Base-by-base conservation (phyloP, 2,888 invertebrate genomes). In the Idaea biselata region DNA sequence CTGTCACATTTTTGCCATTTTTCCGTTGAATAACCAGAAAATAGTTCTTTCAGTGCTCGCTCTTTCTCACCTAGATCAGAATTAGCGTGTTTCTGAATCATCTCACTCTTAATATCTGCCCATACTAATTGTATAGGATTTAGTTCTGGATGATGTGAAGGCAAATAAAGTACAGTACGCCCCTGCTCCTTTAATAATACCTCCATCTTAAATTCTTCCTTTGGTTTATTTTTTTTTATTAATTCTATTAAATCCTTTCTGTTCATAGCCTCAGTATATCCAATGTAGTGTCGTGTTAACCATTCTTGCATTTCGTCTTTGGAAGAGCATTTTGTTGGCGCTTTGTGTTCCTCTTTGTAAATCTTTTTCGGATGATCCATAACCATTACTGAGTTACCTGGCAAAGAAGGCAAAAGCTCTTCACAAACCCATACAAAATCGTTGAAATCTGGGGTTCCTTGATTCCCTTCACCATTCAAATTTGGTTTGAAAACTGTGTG, bases 61-160 rank as follows among this genome's bases (percentile, higher is more conserved):
- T 55, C 44, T 44, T 44, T 44, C 44, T 44, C 44, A 32, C 56
- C 56, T 18, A 59, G 32, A 56, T 62, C 55, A 55, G 44, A 55
- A 7, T 62, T 53, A 32, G 64, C 7, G 68, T 64, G 55, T 69
- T 60, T 59, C 59, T 25, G n/a, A 31, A 55, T 55, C 17, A 60
- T 11, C 32, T 55, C 31, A 18, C 58, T 44, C 57, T 70, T 69
- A 8, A 73, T 69, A 17, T 31, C 58, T 18, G 64, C 33, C 69
- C 70, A 72, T 55, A 68, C 68, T 66, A 70, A 65, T 60, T 72
- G 72, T 7, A 69, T 72, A 3, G 71, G 71, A 18, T 72, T 73
- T 6, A 75, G 62, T 17, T 76, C 74, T 11, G 71, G 71, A 56
- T 78, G 74, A 58, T 74, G 72, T 7, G 73, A 73, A 6, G 74